Percentiles rank a stretch among this genome's conserved stretches.
These are phyloP conservation scores for Tubiluchus corallicola DNA, from an alignment of 2,888 invertebrate genomes.

Conservation along the genomic window DNA sequence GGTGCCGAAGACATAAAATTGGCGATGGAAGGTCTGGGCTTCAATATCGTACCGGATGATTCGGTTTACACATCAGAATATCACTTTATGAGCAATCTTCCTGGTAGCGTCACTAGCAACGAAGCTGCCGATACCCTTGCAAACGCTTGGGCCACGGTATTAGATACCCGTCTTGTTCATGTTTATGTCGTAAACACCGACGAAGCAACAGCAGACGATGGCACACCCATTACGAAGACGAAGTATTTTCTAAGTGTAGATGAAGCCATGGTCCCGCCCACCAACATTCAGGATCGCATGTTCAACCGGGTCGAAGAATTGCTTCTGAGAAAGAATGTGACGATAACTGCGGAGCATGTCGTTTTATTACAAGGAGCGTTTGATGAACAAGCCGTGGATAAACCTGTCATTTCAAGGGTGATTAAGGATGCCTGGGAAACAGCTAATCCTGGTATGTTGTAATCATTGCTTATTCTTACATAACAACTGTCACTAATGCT, in stretches of 20 bases:
- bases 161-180: background rate
- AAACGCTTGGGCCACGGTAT: background rate
- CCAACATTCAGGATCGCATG: no score
- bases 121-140: background rate
- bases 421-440: background rate
- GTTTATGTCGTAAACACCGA: no score
- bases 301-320: no score
- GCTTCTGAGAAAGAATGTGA: no score
- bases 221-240: no score
- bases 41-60: background rate
- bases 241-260: background rate
- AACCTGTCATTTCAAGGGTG: no score
- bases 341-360: no score
- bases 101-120: background rate
- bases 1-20: background rate
- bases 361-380: no score
- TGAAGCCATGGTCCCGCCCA: background rate
- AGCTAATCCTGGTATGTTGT: background rate
- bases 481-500: no score
- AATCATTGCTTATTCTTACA: no score
- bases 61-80: background rate
- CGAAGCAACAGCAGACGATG: no score
- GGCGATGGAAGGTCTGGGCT: background rate
- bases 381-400: no score
- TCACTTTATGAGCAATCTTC: background rate